Base-by-base conservation (phyloP, 2,888 invertebrate genomes). In the Megalurothrips usitatus region DNA sequence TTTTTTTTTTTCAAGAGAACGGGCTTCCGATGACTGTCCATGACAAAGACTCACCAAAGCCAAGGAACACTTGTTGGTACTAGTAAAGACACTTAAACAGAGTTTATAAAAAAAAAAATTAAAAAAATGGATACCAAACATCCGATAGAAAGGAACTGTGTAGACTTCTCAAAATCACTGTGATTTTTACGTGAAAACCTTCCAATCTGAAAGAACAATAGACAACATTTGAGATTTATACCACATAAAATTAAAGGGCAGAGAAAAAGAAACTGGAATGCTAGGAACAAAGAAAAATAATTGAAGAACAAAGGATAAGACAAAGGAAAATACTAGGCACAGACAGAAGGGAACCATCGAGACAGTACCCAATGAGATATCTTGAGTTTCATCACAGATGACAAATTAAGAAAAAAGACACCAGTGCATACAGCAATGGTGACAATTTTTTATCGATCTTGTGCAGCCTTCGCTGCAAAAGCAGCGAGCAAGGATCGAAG, bases 161-260 rank as follows among this genome's bases (percentile, higher is more conserved):
- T 11, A 75, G 68, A 75, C 68, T 23, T 75, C 68, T 26, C 23
- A 75, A 26, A 75, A 75, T 26, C 68, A 58, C 19, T 58, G 17
- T 58, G 58, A 58, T 58, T 19, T 75, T 12, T 26, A 75, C 26
- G 68, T 75, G 68, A 75, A 75, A 75, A 75, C 68, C 68, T 75
- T 75, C 68, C 68, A 75, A 75, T 75, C 68, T 75, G 68, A 75
- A 75, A 75, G 23, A 75, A 75, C 26, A 75, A 75, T 75, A 75
- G 68, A 75, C 68, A 75, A 75, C n/a, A 75, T 26, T 75, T 75
- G 68, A 75, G 11, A 75, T 75, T 75, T 26, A 26, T 23, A 75
- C 12, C 1, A 75, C 34, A 58, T 23, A 75, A 8, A 75, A 23
- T 10, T 6, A 52, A 23, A 75, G 68, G 26, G 10, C 34, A 43